These are phyloP conservation scores for Aurelia aurita complex sp. Pacific DNA, from an alignment of 30 jellyfish, hydroid and myxozoan genomes.

Conservation along the genomic window DNA sequence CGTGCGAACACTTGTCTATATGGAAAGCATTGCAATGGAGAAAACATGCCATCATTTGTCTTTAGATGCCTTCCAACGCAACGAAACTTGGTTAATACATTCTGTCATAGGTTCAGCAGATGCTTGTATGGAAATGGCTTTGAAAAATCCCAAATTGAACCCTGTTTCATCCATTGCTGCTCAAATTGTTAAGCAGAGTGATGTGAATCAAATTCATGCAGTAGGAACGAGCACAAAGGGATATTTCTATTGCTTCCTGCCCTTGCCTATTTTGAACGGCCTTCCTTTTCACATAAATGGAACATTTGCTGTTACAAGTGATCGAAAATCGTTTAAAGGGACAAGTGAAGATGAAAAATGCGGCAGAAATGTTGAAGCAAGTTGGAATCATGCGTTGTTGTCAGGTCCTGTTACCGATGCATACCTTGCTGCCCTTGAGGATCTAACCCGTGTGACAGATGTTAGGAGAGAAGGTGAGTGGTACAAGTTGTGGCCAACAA, in stretches of 20 bases:
- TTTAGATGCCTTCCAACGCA: background rate
- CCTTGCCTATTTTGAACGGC: conserved; percentile 58
- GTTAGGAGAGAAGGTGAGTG: conserved; percentile 8
- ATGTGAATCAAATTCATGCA: background rate
- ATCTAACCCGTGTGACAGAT: background rate
- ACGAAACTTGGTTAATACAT: conserved; percentile 21
- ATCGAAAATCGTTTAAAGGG: conserved; percentile 41
- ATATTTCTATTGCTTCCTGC: conserved; percentile 70
- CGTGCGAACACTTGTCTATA: background rate
- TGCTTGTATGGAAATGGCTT: conserved; percentile 37
- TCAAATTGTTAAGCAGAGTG: background rate
- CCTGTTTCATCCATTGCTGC: conserved; percentile 55
- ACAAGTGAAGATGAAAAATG: conserved; percentile 44
- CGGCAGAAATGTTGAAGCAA: background rate
- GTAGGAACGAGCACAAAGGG: conserved; percentile 13
- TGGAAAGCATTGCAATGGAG: background rate
- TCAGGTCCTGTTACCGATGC: conserved; percentile 39
- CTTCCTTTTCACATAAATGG: conserved; percentile 81
- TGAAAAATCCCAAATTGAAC: conserved; percentile 6
- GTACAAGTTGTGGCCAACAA: conserved; percentile 35
- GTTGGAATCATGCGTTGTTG: conserved; percentile 31
- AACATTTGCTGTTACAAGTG: conserved; percentile 68
- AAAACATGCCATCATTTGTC: background rate
- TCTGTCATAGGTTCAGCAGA: conserved; percentile 12
- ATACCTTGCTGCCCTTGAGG: conserved; percentile 15